Evolutionary conservation across 1,140 invertebrate genomes (phyloP), one percentile per base, ranked within the genome.

Genomic region (Cryptotermes secundus): DNA sequence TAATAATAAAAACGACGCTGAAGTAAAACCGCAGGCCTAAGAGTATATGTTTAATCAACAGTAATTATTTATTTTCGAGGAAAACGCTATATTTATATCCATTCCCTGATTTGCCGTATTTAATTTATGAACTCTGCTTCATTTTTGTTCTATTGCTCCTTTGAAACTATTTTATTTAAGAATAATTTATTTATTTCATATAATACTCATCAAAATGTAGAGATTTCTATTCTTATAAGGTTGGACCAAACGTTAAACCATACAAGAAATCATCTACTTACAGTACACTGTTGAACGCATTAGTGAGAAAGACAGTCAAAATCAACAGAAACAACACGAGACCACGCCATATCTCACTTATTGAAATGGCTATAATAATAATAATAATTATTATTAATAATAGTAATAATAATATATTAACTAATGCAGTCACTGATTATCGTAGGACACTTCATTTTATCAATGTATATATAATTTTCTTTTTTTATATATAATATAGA

Each of bases 401-500:
- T 59, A 59, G 7, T n/a, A 72, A 80, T 84, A 36, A 80, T 42
- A 79, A 72, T 79, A 79, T 85, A 79, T 53, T 34, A 85, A 85
- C 84, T 85, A 85, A 45, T 59, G 26, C 79, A 83, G n/a, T 83
- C 79, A 84, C 34, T 85, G 81, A 85, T 79, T 80, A 83, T 85
- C 84, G 31, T 72, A 85, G 80, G 84, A 85, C 65, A 81, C 84
- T 85, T 85, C 65, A 83, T 85, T 85, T 83, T 36, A 81, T 85
- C 49, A 72, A 59, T 85, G 82, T 80, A 85, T 83, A 85, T 79
- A 83, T 59, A 81, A 85, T 85, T 72, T 72, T 72, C 53, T 85
- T 84, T 49, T 53, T 81, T 81, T 84, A 81, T 83, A 83, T 83
- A 83, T 83, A 83, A 83, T 81, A 85, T 79, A 85, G 34, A 83